Conservation (phyloP, 2,797 vertebrate species). For the Premnoplex brunnescens region DNA sequence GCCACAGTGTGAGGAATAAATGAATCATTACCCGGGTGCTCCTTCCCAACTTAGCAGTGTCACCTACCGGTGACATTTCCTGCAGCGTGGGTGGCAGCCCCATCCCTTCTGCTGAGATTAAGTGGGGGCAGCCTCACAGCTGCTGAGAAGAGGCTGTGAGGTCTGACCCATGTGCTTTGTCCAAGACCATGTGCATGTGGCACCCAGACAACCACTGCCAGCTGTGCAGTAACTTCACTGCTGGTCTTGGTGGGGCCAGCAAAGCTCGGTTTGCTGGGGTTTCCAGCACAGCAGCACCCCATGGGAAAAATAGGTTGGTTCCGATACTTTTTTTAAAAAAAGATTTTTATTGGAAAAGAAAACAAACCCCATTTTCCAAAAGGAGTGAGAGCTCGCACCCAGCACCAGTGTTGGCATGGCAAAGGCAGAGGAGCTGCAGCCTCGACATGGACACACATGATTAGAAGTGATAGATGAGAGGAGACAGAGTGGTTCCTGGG, state of each 20-base stretch:
- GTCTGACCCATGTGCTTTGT: neutral
- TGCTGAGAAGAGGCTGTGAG: neutral
- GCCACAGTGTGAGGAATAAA: neutral
- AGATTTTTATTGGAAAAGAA: slow-evolving; percentile 77
- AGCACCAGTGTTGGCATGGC: neutral
- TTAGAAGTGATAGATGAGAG: neutral
- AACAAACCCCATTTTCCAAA: slow-evolving; percentile 33
- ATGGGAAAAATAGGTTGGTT: neutral
- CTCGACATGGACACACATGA: neutral
- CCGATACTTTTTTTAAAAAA: neutral
- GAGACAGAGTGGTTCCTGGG: neutral
- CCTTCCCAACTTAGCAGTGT: neutral
- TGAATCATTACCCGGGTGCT: accelerated
- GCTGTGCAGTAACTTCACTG: neutral
- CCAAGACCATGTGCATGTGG: neutral
- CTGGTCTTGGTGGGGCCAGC: accelerated
- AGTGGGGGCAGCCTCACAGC: neutral
- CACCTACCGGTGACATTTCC: neutral
- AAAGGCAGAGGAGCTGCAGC: neutral
- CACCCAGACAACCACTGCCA: neutral
- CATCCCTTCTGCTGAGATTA: neutral
- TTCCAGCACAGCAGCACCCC: neutral
- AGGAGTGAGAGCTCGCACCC: slow-evolving; percentile 28
- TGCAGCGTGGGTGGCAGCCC: neutral
- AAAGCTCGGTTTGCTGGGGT: neutral